A percentile compares a stretch with the other conserved stretches of the same genome.
Conservation (phyloP, 2,113 vertebrate species). For the Passer montanus region DNA sequence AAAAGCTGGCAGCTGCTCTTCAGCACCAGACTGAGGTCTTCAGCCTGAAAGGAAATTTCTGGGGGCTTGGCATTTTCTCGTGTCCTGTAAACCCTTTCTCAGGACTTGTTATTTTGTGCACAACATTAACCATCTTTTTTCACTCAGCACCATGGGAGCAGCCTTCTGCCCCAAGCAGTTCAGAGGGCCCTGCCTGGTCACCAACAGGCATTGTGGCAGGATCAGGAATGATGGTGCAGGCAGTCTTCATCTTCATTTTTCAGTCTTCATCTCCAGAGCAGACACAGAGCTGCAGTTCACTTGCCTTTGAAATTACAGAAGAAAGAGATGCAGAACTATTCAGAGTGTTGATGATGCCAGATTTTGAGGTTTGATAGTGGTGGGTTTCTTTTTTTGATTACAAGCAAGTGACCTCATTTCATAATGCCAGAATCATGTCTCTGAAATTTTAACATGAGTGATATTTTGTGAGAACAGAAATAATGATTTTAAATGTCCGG, state of each 20-base stretch:
- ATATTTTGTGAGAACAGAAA: not conserved
- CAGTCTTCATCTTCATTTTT: no score
- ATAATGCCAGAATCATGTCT: not conserved
- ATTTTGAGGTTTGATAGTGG: not conserved
- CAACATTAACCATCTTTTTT: not conserved
- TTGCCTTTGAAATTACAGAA: not conserved
- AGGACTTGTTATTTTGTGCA: not conserved
- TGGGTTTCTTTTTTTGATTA: not conserved
- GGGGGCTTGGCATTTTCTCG: not conserved
- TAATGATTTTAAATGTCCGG: not conserved
- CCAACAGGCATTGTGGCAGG: accelerated
- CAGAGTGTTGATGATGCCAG: not conserved
- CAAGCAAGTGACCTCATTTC: not conserved
- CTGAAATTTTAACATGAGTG: not conserved
- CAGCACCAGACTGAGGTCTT: not conserved
- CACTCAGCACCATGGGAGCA: not conserved
- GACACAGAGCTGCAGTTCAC: not conserved
- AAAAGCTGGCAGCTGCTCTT: not conserved
- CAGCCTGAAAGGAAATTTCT: not conserved
- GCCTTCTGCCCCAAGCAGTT: not conserved
- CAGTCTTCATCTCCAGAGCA: not conserved
- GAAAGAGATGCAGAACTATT: not conserved
- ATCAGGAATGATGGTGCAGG: not conserved
- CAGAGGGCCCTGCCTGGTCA: not conserved
- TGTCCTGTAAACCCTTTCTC: not conserved